Evolutionary conservation across 1,140 invertebrate species (phyloP).

Genomic region (Zaprionus nigranus): DNA sequence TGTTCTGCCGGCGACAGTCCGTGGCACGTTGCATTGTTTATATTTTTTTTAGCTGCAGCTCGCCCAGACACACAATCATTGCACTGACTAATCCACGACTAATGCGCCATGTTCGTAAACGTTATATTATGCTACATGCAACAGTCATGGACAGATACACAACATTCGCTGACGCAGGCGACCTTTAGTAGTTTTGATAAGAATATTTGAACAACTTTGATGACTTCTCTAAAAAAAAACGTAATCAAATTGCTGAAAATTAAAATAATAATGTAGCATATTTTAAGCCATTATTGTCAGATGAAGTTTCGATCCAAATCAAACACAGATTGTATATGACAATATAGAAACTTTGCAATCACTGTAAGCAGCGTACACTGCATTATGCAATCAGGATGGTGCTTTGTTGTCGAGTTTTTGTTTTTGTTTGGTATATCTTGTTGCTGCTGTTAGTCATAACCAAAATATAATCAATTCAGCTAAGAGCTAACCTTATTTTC

Average conservation of each 20-base stretch:
- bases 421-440: too few species aligned
- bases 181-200: background rate
- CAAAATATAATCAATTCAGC: too few species aligned
- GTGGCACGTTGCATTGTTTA: slow-evolving; percentile 40
- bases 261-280: too few species aligned
- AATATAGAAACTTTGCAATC: background rate
- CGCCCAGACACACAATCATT: slow-evolving; percentile 49
- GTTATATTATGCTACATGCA: slow-evolving; percentile 44
- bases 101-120: slow-evolving; percentile 48
- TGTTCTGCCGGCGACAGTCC: slow-evolving; percentile 21
- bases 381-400: too few species aligned
- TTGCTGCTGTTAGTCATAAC: too few species aligned
- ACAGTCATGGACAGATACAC: slow-evolving; percentile 9
- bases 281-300: accelerated
- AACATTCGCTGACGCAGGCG: background rate
- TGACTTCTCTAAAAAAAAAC: background rate
- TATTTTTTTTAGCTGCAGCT: slow-evolving; percentile 36
- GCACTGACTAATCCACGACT: slow-evolving; percentile 56
- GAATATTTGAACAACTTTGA: background rate
- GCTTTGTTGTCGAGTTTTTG: too few species aligned
- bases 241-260: background rate
- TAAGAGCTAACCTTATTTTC: background rate
- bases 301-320: background rate
- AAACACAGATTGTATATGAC: background rate
- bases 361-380: too few species aligned